phyloP scores from a whole-genome alignment of 2,888 invertebrate genomes.

The Mactromeris polynyma region DNA sequence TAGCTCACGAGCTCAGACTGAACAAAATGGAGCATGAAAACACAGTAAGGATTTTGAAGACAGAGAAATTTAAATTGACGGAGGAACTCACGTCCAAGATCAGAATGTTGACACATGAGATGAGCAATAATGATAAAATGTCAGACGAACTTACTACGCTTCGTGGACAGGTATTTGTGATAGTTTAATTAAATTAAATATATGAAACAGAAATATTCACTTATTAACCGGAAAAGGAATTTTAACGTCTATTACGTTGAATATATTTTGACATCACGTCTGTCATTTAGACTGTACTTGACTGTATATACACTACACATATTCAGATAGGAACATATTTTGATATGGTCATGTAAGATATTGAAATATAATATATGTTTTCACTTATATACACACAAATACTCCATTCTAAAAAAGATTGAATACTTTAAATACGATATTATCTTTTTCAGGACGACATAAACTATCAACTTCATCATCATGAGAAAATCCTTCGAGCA shows the following conservation, averaged over 20 bases:
- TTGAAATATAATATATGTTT: not conserved
- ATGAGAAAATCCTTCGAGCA: constrained; percentile 79
- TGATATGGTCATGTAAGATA: not conserved
- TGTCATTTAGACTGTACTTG: too few relatives aligned
- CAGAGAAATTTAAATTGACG: constrained; percentile 78
- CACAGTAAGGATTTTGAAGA: constrained; percentile 71
- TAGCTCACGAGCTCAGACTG: constrained; percentile 77
- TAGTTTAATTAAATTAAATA: too few relatives aligned
- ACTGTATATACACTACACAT: too few relatives aligned
- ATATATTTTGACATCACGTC: too few relatives aligned
- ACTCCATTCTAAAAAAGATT: too few relatives aligned
- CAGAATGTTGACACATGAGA: constrained; percentile 73
- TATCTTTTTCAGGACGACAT: constrained; percentile 79
- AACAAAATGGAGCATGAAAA: constrained; percentile 78
- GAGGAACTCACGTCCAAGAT: constrained; percentile 78
- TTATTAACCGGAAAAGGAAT: too few relatives aligned
- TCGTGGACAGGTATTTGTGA: constrained; percentile 68
- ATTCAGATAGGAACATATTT: too few relatives aligned
- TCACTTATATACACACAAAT: too few relatives aligned
- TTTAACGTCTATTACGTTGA: too few relatives aligned
- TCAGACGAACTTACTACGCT: constrained; percentile 70
- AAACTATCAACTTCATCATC: constrained; percentile 82
- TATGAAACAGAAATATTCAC: too few relatives aligned
- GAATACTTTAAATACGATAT: too few relatives aligned
- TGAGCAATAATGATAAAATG: constrained; percentile 75